Evolutionary conservation across 2,797 vertebrate genomes (phyloP).

Genomic region (Notamacropus eugenii): DNA sequence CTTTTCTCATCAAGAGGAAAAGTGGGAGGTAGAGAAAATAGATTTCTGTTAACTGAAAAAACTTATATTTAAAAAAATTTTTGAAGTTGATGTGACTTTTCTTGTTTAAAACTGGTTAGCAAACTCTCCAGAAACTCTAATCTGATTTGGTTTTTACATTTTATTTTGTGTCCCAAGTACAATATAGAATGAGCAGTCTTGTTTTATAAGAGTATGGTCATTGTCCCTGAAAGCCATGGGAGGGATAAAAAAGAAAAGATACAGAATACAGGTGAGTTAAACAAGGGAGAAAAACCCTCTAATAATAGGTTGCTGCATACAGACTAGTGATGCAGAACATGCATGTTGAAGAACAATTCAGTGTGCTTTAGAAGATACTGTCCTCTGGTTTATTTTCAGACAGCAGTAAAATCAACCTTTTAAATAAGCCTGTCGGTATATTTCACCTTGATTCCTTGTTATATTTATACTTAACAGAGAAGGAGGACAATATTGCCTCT

Average conservation of each 20-base stretch:
- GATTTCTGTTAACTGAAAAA: neutral
- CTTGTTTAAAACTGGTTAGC: constrained; percentile 49
- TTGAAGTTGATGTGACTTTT: neutral
- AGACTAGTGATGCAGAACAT: constrained; percentile 2
- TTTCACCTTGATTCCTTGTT: constrained; percentile 37
- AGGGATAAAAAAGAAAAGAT: constrained; percentile 26
- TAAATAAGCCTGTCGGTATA: neutral
- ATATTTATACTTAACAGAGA: constrained; percentile 32
- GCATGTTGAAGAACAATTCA: neutral
- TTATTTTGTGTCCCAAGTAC: constrained; percentile 68
- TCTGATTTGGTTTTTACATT: constrained; percentile 59
- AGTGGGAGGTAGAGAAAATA: neutral
- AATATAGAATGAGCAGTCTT: constrained; percentile 59
- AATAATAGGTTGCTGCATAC: constrained; percentile 55
- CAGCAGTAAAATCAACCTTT: constrained; percentile 33
- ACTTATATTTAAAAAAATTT: neutral
- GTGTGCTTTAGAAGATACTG: constrained; percentile 11
- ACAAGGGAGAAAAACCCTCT: constrained; percentile 50
- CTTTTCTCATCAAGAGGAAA: neutral
- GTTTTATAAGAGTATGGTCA: constrained; percentile 53
- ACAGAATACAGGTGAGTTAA: constrained; percentile 19
- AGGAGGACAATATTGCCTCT: constrained; percentile 15
- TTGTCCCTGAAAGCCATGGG: constrained; percentile 60
- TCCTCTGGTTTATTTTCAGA: constrained; percentile 38
- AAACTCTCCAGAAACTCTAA: constrained; percentile 58